Evolutionary conservation across 2,888 invertebrate genomes (phyloP).

Genomic region (Penaeus monodon): DNA sequence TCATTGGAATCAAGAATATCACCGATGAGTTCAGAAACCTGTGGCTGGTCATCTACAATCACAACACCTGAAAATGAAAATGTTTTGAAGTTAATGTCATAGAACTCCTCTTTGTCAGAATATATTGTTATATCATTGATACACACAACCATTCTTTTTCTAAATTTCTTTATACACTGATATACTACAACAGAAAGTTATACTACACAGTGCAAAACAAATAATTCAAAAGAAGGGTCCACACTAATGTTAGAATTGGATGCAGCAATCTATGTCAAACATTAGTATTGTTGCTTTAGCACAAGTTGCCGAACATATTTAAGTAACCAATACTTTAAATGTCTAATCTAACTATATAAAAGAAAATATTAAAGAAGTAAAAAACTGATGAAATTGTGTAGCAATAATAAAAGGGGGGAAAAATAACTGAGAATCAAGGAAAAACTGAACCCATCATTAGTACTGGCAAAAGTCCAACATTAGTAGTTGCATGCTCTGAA

Average conservation of each 20-base stretch:
- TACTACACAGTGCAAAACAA: conserved; percentile 5
- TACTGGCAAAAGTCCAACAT: conserved; percentile 38
- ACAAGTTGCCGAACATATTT: conserved; percentile 18
- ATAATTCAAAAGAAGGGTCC: conserved; percentile 5
- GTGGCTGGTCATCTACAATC: conserved; percentile 73
- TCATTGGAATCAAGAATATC: conserved; percentile 69
- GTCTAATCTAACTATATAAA: neutral
- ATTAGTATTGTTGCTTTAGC: conserved; percentile 53
- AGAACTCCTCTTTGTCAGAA: too few species aligned
- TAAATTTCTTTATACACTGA: too few species aligned
- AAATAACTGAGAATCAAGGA: conserved; percentile 28
- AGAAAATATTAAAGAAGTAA: conserved; percentile 14
- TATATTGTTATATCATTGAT: too few species aligned
- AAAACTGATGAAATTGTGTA: neutral
- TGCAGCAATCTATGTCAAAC: conserved; percentile 26
- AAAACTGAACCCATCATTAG: conserved; percentile 41
- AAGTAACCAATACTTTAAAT: conserved; percentile 3
- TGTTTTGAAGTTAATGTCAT: too few species aligned
- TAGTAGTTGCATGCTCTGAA: conserved; percentile 52
- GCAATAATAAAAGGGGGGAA: conserved; percentile 9
- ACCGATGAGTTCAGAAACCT: conserved; percentile 68
- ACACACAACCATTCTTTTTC: too few species aligned
- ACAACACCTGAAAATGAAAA: conserved; percentile 69
- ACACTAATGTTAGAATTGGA: conserved; percentile 1
- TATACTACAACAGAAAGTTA: neutral